Evolutionary conservation across 2,113 vertebrate species (phyloP), one percentile per base, ranked within the genome.

Genomic region (Callipepla californica): DNA sequence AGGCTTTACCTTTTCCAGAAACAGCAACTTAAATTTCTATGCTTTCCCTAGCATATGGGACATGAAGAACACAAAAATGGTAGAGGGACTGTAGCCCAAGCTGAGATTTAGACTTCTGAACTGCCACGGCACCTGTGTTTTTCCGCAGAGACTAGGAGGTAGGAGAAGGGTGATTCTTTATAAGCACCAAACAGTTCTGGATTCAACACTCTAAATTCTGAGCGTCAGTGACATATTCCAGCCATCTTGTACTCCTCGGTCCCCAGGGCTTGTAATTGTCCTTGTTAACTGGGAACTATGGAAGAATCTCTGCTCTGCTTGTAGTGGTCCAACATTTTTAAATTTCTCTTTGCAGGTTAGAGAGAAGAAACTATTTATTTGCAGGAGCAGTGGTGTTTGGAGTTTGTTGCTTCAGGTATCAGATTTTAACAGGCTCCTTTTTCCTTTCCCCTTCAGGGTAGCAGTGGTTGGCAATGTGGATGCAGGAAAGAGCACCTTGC

Each of bases 391-490:
- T 34, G 57, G n/a, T 42, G 61, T n/a, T 47, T 47, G 30, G 32
- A 20, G 17, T 81, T 45, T 72, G 8, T 34, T 87, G 70, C 66
- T 82, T 72, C 42, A 23, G 38, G 2, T 79, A 12, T 38, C 4
- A 2, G 19, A 6, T 86, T 90, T 92, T 92, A 95, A 61, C 40
- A 78, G 12, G 18, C 74, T 87, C 20, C 7, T 82, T 80, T 75
- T 65, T 90, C 14, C 57, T 89, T 88, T 76, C 81, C 26, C 63
- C 32, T 20, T 15, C 96, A 99, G 99, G 97, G 99, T 99, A 81
- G 99, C 99, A 9, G 99, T 99, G 23, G 99, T 99, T 85, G 99
- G 99, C 91, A 99, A 99, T 5, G 99, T 99, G 97, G 99, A 99
- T 8, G 99, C 99, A 1, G 99, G 99, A 38, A 99, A 99, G 95